A percentile compares a stretch with the other conserved stretches of the same genome.
phyloP scores from a whole-genome alignment of 2,797 vertebrate genomes.

The Muscicapa comitata region DNA sequence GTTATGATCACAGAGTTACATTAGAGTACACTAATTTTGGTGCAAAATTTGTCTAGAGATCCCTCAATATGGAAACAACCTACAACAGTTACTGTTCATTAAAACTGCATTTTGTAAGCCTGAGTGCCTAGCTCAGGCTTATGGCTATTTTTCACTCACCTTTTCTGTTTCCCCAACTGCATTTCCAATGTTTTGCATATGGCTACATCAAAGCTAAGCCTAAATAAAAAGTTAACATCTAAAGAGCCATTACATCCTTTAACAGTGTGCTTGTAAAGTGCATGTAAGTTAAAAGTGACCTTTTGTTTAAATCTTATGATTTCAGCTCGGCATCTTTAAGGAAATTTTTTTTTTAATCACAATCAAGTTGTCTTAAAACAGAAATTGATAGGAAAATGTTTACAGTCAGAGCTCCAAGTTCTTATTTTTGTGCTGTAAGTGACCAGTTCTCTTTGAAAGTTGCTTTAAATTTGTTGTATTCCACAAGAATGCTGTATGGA shows the following conservation, averaged over 20 bases:
- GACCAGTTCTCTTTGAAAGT: neutral
- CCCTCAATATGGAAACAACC: neutral
- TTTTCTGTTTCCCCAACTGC: neutral
- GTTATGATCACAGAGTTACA: neutral
- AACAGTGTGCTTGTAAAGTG: neutral
- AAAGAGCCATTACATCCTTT: neutral
- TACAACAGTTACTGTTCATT: neutral
- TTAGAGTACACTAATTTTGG: neutral
- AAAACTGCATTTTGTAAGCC: neutral
- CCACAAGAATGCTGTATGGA: neutral
- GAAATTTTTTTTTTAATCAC: neutral
- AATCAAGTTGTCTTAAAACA: neutral
- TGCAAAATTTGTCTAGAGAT: neutral
- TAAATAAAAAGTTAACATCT: neutral
- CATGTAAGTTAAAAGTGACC: neutral
- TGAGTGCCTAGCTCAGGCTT: neutral
- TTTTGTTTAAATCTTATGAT: neutral
- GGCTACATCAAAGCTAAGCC: neutral
- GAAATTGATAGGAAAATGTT: neutral
- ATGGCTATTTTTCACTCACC: neutral
- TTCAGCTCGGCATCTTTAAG: neutral
- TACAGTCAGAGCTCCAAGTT: neutral
- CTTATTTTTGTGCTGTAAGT: neutral
- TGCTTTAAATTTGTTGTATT: neutral
- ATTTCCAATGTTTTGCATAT: constrained; percentile 14